Percentiles rank a stretch among this genome's conserved stretches.
Evolutionary conservation across 2,113 vertebrate species (phyloP).

Genomic region (Colaptes auratus): DNA sequence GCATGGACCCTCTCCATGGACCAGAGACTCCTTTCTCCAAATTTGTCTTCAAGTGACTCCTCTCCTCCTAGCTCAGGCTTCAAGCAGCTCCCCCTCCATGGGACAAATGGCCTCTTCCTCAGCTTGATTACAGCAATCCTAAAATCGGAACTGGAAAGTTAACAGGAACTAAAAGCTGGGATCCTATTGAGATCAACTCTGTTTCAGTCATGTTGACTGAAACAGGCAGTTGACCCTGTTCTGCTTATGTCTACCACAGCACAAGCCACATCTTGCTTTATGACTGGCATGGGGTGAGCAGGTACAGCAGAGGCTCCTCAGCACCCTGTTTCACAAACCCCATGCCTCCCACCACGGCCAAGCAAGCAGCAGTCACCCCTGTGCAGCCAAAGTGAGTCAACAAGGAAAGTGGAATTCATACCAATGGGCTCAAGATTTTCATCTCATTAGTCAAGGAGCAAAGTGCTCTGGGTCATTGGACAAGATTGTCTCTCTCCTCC

Average conservation of each 20-base stretch:
- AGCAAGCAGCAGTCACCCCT: rapidly evolving
- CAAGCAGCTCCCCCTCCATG: neutral
- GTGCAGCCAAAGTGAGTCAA: neutral
- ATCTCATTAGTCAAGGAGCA: neutral
- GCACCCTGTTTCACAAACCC: neutral
- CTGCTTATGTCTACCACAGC: slow-evolving; percentile 14
- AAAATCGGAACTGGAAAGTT: slow-evolving; percentile 51
- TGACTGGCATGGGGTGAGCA: neutral
- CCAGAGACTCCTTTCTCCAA: neutral
- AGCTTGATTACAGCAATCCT: slow-evolving; percentile 52
- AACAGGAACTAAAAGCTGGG: slow-evolving; percentile 54
- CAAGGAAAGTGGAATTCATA: neutral
- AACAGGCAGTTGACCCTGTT: slow-evolving; percentile 57
- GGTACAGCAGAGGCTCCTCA: neutral
- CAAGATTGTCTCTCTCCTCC: neutral
- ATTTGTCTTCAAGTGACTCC: neutral
- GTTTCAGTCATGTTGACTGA: slow-evolving; percentile 60
- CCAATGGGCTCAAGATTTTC: neutral
- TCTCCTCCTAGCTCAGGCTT: neutral
- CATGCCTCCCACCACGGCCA: rapidly evolving
- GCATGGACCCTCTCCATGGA: neutral
- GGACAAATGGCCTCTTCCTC: slow-evolving; percentile 18
- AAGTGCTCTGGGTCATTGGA: neutral
- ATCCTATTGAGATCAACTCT: slow-evolving; percentile 61
- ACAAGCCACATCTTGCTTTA: neutral